Conservation (phyloP, 2,113 vertebrate genomes). For the Thalassarche chlororhynchos region DNA sequence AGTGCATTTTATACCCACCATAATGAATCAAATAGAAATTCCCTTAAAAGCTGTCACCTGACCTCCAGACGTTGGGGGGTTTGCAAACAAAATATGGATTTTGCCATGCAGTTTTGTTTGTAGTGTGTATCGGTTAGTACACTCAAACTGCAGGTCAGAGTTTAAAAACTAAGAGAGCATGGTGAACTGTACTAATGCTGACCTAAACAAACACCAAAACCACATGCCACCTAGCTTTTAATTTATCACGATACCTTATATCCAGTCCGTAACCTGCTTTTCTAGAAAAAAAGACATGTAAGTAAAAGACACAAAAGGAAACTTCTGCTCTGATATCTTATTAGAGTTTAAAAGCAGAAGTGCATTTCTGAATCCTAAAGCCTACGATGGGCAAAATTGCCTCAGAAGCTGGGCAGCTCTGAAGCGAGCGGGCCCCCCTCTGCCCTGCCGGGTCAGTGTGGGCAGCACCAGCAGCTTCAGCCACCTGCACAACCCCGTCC, state of each 20-base stretch:
- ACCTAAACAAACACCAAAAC: not conserved
- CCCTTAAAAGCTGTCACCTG: not conserved
- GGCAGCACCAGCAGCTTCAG: not conserved
- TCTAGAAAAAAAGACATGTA: not conserved
- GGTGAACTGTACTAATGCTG: not conserved
- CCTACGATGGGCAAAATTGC: fast-evolving
- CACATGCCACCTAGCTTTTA: not conserved
- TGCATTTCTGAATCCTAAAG: not conserved
- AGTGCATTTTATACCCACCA: not conserved
- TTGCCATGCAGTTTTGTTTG: not conserved
- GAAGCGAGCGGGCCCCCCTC: not conserved
- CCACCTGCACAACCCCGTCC: not conserved
- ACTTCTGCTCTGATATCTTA: not conserved
- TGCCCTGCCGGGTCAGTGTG: not conserved
- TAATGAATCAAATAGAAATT: not conserved
- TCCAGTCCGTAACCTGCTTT: not conserved
- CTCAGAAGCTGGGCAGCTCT: not conserved
- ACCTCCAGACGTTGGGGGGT: not conserved
- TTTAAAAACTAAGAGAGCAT: not conserved
- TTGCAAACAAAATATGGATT: not conserved
- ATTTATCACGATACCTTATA: not conserved
- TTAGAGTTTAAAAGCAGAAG: not conserved
- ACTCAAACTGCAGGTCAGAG: not conserved
- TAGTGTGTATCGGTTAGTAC: not conserved
- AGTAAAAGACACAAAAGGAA: not conserved